Evolutionary conservation across 2,113 vertebrate species (phyloP).

Genomic region (Lynx canadensis): DNA sequence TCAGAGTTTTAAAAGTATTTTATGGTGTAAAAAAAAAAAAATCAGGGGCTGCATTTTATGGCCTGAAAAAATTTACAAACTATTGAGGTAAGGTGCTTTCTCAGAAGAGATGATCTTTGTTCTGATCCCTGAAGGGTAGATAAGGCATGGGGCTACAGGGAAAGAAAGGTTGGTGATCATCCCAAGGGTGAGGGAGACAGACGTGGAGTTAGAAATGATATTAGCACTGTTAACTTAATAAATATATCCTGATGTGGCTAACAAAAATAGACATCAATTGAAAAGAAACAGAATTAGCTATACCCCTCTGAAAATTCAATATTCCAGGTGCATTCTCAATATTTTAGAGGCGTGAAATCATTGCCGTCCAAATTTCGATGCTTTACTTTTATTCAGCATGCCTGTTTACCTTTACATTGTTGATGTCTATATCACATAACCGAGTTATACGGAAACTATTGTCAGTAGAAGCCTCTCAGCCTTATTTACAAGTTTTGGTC

Average conservation of each 20-base stretch:
- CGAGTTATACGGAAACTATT: not conserved
- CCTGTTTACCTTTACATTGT: not conserved
- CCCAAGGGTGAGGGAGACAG: not conserved
- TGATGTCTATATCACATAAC: not conserved
- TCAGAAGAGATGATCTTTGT: not conserved
- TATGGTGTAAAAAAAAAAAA: not conserved
- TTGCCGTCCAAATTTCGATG: not conserved
- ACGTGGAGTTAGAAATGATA: not conserved
- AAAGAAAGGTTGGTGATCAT: not conserved
- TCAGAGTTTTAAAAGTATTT: not conserved
- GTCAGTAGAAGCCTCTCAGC: not conserved
- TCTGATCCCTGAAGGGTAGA: not conserved
- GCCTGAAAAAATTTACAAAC: not conserved
- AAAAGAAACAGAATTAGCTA: not conserved
- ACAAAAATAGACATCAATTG: not conserved
- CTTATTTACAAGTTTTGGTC: not conserved
- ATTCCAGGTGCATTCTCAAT: not conserved
- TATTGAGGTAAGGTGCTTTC: not conserved
- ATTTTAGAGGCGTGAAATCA: not conserved
- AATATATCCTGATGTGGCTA: not conserved
- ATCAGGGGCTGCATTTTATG: not conserved
- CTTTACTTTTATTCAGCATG: not conserved
- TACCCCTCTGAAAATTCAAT: not conserved
- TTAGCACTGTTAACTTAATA: not conserved
- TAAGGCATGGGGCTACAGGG: not conserved